Conservation (phyloP, 1,140 invertebrate genomes). For the Lepidurus arcticus region DNA sequence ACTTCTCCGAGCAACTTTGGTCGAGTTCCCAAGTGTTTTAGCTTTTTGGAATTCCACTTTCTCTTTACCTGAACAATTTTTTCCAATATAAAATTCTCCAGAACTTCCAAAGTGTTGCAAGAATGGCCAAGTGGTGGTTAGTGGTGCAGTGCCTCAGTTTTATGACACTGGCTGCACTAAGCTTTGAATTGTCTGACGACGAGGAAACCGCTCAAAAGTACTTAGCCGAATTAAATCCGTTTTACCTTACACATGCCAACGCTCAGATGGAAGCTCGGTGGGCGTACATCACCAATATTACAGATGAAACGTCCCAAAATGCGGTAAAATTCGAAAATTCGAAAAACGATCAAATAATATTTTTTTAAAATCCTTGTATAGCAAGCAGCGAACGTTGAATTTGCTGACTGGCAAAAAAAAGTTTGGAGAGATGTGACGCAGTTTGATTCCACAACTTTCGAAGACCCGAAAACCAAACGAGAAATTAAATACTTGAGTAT, state of each 20-base stretch:
- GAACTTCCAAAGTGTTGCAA: background rate
- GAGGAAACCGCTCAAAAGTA: constrained; percentile 36
- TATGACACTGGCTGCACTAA: background rate
- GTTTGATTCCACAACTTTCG: constrained; percentile 58
- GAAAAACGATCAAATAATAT: background rate
- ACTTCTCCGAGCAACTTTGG: too few species aligned
- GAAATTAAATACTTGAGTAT: constrained; percentile 70
- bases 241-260: constrained; percentile 36
- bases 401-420: constrained; percentile 25
- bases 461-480: constrained; percentile 62
- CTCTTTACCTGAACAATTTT: too few species aligned
- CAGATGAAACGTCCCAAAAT: constrained; percentile 35
- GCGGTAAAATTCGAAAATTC: constrained; percentile 34
- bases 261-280: constrained; percentile 38
- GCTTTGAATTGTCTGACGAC: constrained; percentile 31
- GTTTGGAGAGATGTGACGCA: constrained; percentile 57
- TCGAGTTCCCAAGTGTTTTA: too few species aligned
- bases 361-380: constrained; percentile 3
- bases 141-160: background rate
- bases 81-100: too few species aligned
- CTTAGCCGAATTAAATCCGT: constrained; percentile 35
- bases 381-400: constrained; percentile 30
- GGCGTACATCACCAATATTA: constrained; percentile 40
- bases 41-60: too few species aligned
- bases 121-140: background rate